Evolutionary conservation across 1,140 invertebrate species (phyloP).

Genomic region (Neodiprion fabricii): DNA sequence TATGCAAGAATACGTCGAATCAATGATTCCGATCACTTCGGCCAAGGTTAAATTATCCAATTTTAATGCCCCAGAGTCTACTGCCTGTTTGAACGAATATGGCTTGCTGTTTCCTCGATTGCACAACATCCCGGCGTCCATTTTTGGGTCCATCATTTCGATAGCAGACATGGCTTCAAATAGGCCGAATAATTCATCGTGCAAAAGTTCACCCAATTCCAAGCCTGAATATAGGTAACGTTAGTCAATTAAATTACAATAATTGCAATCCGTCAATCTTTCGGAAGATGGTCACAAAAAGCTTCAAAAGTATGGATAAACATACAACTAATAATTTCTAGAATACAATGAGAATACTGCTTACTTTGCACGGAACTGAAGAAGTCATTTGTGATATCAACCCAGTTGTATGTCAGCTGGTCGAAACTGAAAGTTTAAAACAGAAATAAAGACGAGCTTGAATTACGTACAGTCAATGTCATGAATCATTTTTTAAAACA

Average conservation of each 20-base stretch:
- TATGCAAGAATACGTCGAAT: slow-evolving; percentile 90
- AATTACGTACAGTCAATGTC: slow-evolving; percentile 7
- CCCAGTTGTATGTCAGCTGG: slow-evolving; percentile 72
- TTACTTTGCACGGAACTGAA: slow-evolving; percentile 77
- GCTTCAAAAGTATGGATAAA: slow-evolving; percentile 15
- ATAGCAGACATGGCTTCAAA: slow-evolving; percentile 99
- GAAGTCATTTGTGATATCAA: slow-evolving; percentile 80
- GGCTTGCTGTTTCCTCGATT: slow-evolving; percentile 86
- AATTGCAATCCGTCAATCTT: slow-evolving; percentile 31
- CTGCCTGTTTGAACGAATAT: slow-evolving; percentile 87
- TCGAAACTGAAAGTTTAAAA: slow-evolving; percentile 45
- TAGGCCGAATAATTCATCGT: slow-evolving; percentile 91
- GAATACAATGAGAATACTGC: slow-evolving; percentile 23
- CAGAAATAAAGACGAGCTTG: slow-evolving; percentile 10
- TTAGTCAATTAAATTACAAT: slow-evolving; percentile 21
- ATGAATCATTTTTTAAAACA: slow-evolving; percentile 10
- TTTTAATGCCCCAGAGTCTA: slow-evolving; percentile 81
- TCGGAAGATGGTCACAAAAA: slow-evolving; percentile 8
- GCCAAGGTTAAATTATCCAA: slow-evolving; percentile 74
- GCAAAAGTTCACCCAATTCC: slow-evolving; percentile 85
- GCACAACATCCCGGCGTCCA: slow-evolving; percentile 98
- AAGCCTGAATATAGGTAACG: slow-evolving; percentile 67
- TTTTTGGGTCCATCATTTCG: slow-evolving; percentile 99
- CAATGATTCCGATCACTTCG: slow-evolving; percentile 89
- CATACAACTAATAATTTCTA: slow-evolving; percentile 12